Conservation (phyloP, 2,113 vertebrate genomes). For the Aix galericulata region DNA sequence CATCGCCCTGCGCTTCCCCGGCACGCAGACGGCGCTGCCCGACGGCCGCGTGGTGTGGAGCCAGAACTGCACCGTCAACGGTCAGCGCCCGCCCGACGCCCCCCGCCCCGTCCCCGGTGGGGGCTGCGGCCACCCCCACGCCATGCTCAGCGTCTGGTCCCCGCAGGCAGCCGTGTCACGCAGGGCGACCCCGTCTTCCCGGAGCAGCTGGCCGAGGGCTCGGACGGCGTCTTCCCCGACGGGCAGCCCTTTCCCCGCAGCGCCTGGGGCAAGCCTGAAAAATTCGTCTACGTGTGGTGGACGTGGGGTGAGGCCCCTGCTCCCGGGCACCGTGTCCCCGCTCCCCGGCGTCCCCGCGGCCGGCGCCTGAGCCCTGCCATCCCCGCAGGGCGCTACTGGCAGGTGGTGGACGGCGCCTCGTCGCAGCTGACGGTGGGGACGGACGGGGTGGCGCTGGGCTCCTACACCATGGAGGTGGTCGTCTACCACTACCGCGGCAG, state of each 20-base stretch:
- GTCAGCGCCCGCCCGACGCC: slow-evolving; percentile 48
- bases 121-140: not conserved
- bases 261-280: slow-evolving; percentile 69
- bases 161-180: slow-evolving; percentile 79
- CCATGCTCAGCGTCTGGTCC: not conserved
- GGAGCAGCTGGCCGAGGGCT: slow-evolving; percentile 36
- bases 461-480: slow-evolving; percentile 90
- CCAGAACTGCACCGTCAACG: slow-evolving; percentile 83
- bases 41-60: slow-evolving; percentile 88
- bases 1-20: slow-evolving; percentile 84
- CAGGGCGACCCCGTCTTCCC: slow-evolving; percentile 86
- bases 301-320: slow-evolving; percentile 81
- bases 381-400: slow-evolving; percentile 87
- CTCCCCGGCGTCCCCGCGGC: fast-evolving
- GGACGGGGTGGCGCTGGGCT: slow-evolving; percentile 80
- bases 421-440: slow-evolving; percentile 86
- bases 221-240: slow-evolving; percentile 83
- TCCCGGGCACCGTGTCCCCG: not conserved
- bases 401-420: slow-evolving; percentile 87
- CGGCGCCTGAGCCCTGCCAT: fast-evolving
- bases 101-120: not conserved
- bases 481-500: slow-evolving; percentile 88
- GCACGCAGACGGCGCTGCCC: slow-evolving; percentile 78
- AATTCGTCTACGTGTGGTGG: slow-evolving; percentile 93
- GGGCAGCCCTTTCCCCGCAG: slow-evolving; percentile 77